Base-by-base conservation (phyloP, 2,888 invertebrate genomes). In the Clanis bilineata region DNA sequence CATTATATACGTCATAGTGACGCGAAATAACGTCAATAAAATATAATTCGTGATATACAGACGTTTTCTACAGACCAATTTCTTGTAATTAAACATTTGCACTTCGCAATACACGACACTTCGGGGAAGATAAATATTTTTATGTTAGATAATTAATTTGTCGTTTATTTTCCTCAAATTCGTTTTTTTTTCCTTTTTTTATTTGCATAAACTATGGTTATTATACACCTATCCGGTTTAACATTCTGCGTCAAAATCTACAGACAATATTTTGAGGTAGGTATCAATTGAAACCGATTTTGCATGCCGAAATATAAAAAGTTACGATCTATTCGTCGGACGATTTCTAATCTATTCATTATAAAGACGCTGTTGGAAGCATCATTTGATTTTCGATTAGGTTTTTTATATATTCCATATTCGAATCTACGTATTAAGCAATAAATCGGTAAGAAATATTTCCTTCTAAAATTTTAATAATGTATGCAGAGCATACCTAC, bases 1-100 rank as follows among this genome's bases (percentile, higher is more conserved):
- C 51, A 43, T 21, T 21, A 43, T 18, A 57, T 28, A 57, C 56
- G 56, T 57, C 56, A 57, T 25, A 32, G 28, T 43, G 56, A 57
- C 10, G 43, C 28, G 41, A 57, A 28, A 28, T 41, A 28, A 56
- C 56, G 15, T 57, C 41, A 43, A 21, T 57, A 57, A 43, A 57
- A 41, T 23, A 25, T 23, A 47, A 41, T 41, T 25, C 25, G 39
- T 57, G 28, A 15, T 28, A 4, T 28, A 10, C 18, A 15, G 41
- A 51, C 15, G 32, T 18, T 3, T 51, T 28, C 28, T 28, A 7
- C 47, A 15, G 18, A 9, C 2, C 32, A 28, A 9, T 28, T 28
- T 32, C 51, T 25, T 4, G 10, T 32, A 51, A 32, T 18, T 32
- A 3, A 32, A 28, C 28, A 2, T 28, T 47, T 47, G 28, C 21